phyloP scores from a whole-genome alignment of 1,140 invertebrate genomes.

The Carposina sasakii region DNA sequence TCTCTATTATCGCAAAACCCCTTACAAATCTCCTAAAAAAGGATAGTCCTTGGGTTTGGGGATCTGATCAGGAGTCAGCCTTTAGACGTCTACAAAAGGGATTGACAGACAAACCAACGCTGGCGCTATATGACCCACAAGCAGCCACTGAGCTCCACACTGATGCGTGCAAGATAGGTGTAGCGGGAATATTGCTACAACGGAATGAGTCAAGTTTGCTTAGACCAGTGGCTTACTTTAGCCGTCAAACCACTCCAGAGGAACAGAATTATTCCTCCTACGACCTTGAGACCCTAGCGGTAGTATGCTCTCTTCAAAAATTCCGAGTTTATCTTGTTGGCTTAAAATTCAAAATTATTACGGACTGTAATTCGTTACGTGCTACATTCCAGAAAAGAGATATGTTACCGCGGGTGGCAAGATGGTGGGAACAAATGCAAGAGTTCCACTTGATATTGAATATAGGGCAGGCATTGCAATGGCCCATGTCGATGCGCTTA shows the following conservation, averaged over 20 bases:
- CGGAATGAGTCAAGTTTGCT: neutral
- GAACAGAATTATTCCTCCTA: conserved; percentile 56
- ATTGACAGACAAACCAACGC: neutral
- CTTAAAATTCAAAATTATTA: conserved; percentile 36
- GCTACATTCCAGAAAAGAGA: conserved; percentile 29
- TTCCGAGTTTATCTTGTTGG: conserved; percentile 3
- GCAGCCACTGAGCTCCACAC: conserved; percentile 5
- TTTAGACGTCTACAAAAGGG: neutral
- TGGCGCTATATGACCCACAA: conserved; percentile 2
- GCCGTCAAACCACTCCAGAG: conserved; percentile 25
- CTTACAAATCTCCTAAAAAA: conserved; percentile 13
- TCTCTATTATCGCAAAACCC: conserved; percentile 25
- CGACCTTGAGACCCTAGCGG: conserved; percentile 41
- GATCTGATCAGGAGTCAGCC: neutral
- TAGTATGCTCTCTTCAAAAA: conserved; percentile 16
- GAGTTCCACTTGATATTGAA: conserved; percentile 33
- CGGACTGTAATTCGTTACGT: conserved; percentile 35
- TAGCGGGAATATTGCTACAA: conserved; percentile 5
- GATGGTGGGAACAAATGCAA: conserved; percentile 37
- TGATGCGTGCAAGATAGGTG: conserved; percentile 9
- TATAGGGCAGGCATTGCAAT: conserved; percentile 28
- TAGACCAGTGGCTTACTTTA: conserved; percentile 4
- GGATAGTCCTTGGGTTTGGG: conserved; percentile 5
- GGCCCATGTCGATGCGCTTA: conserved; percentile 39
- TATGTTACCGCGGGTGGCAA: conserved; percentile 24